phyloP scores from a whole-genome alignment of 2,888 invertebrate species.

The Sinelater perroti region DNA sequence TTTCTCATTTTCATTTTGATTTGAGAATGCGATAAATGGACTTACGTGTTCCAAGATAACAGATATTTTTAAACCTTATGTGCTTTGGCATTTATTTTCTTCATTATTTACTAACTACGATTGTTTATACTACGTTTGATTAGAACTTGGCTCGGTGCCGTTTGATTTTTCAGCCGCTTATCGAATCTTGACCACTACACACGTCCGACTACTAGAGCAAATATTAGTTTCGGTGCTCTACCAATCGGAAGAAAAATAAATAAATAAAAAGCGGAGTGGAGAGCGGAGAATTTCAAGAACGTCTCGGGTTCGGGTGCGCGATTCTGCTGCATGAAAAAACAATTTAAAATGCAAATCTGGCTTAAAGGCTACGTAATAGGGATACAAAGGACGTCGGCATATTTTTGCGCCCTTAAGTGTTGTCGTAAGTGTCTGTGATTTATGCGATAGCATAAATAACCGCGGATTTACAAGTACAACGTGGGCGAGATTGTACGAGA shows the following conservation, averaged over 20 bases:
- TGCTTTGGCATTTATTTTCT: slow-evolving; percentile 19
- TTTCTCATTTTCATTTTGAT: no score
- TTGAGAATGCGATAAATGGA: no score
- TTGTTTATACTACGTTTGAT: slow-evolving; percentile 29
- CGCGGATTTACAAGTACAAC: slow-evolving; percentile 28
- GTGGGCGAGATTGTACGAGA: slow-evolving; percentile 30
- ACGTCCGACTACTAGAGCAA: slow-evolving; percentile 27
- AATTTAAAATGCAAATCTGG: slow-evolving; percentile 37
- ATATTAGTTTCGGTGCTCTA: slow-evolving; percentile 24
- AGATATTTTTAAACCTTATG: no score
- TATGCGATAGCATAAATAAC: slow-evolving; percentile 38
- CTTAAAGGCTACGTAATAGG: slow-evolving; percentile 35
- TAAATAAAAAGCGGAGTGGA: slow-evolving; percentile 1
- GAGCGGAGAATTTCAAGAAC: slow-evolving; percentile 1
- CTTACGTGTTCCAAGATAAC: no score
- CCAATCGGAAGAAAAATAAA: slow-evolving; percentile 24
- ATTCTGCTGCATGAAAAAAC: slow-evolving; percentile 32
- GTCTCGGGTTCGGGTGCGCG: slow-evolving; percentile 19
- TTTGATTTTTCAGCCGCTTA: slow-evolving; percentile 32
- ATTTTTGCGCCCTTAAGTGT: slow-evolving; percentile 36
- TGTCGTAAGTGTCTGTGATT: slow-evolving; percentile 36
- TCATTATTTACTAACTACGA: slow-evolving; percentile 34
- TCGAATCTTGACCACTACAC: slow-evolving; percentile 31
- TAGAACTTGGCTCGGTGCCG: slow-evolving; percentile 34
- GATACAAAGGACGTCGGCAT: slow-evolving; percentile 40